A percentile compares a stretch with the other conserved stretches of the same genome.
Conservation (phyloP, 2,797 vertebrate species). For the Antennarius maculatus region DNA sequence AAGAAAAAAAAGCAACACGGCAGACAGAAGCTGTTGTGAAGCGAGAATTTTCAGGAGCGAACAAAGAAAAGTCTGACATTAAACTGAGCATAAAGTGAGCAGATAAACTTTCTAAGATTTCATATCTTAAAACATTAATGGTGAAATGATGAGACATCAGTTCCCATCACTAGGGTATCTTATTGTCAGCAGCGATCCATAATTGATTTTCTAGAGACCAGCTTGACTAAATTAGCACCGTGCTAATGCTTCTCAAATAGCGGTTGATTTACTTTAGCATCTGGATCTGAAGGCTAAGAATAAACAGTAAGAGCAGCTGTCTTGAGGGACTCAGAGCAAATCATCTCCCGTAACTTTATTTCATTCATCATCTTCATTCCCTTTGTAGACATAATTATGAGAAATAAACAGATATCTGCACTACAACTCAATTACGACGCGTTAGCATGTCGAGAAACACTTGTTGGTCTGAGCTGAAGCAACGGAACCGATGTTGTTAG, state of each 20-base stretch:
- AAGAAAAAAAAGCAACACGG: no score
- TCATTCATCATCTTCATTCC: background rate
- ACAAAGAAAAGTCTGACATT: background rate
- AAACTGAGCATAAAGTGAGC: background rate
- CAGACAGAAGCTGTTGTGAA: background rate
- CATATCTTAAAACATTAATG: background rate
- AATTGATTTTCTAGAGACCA: slow-evolving; percentile 40
- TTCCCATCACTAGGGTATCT: slow-evolving; percentile 14
- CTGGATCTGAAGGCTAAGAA: background rate
- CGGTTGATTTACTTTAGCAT: slow-evolving; percentile 9
- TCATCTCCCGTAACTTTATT: background rate
- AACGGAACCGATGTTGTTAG: slow-evolving; percentile 9
- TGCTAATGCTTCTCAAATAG: slow-evolving; percentile 14
- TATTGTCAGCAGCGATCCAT: slow-evolving; percentile 23
- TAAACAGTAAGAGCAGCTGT: background rate
- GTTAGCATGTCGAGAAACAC: slow-evolving; percentile 2
- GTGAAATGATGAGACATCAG: background rate
- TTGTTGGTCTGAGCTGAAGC: slow-evolving; percentile 22
- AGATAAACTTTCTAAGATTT: background rate
- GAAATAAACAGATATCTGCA: background rate
- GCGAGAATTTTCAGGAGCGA: background rate
- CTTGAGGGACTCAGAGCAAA: background rate
- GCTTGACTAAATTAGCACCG: slow-evolving; percentile 20
- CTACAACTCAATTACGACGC: background rate
- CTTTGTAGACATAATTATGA: background rate